Conservation (phyloP, 2,797 vertebrate species). For the Aulostomus chinensis region DNA sequence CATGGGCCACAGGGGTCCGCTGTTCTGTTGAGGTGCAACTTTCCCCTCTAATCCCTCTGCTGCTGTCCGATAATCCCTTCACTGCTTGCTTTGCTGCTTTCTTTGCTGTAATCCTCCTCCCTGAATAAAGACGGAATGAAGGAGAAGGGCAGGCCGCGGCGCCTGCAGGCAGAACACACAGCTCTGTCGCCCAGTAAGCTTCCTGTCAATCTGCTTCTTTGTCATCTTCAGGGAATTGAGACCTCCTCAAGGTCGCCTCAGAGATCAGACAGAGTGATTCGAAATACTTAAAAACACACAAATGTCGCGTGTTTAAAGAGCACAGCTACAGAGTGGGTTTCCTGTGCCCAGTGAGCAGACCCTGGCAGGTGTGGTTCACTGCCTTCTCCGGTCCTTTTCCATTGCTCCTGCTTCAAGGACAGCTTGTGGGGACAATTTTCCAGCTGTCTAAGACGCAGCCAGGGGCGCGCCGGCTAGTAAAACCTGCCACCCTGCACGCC, state of each 20-base stretch:
- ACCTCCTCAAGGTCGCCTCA: no score
- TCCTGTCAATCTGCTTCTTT: conserved; percentile 42
- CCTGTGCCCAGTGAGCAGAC: background rate
- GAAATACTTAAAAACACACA: no score
- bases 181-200: conserved; percentile 33
- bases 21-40: conserved; percentile 59
- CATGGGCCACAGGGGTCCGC: conserved; percentile 41
- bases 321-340: background rate
- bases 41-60: conserved; percentile 63
- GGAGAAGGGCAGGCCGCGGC: conserved; percentile 39
- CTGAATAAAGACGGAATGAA: conserved; percentile 59
- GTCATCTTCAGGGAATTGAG: no score
- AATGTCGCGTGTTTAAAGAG: conserved; percentile 7
- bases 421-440: conserved; percentile 62
- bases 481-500: conserved; percentile 21
- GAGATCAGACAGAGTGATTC: no score
- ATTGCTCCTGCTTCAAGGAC: conserved; percentile 40
- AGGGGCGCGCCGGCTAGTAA: conserved; percentile 23
- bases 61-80: conserved; percentile 61
- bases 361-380: conserved; percentile 20
- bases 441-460: conserved; percentile 56
- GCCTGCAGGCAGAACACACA: conserved; percentile 30
- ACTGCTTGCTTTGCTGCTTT: conserved; percentile 66
- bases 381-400: no score
- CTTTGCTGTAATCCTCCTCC: conserved; percentile 64